Percentiles rank a stretch among this genome's conserved stretches.
phyloP scores from a whole-genome alignment of 2,888 invertebrate species.

The Archaeoteleia sp. region DNA sequence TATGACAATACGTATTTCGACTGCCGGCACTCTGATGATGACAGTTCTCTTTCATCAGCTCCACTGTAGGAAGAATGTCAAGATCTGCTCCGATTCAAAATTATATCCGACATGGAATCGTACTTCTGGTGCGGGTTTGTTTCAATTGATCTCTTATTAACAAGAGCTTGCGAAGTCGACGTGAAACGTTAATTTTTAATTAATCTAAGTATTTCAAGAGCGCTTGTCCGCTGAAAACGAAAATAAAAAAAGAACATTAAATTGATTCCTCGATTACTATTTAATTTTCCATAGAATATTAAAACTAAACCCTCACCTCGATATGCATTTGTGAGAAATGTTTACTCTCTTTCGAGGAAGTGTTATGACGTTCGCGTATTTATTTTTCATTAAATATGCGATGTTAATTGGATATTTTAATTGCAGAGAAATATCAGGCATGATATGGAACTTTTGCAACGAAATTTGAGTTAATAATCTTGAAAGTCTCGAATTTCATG shows the following conservation, averaged over 20 bases:
- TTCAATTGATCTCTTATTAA: slow-evolving; percentile 21
- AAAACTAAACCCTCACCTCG: neutral
- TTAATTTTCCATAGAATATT: slow-evolving; percentile 2
- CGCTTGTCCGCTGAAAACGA: neutral
- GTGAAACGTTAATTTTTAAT: slow-evolving; percentile 18
- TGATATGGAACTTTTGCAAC: too few species aligned
- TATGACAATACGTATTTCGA: slow-evolving; percentile 23
- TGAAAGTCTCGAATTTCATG: too few species aligned
- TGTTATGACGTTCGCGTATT: too few species aligned
- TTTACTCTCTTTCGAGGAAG: too few species aligned
- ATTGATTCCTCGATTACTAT: neutral
- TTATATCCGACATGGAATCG: slow-evolving; percentile 14
- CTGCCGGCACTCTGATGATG: slow-evolving; percentile 29
- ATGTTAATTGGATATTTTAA: too few species aligned
- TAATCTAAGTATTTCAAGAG: slow-evolving; percentile 3
- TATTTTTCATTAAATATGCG: too few species aligned
- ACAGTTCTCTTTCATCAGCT: slow-evolving; percentile 19
- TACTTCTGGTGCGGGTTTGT: slow-evolving; percentile 13
- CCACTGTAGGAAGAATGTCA: slow-evolving; percentile 8
- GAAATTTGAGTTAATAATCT: too few species aligned
- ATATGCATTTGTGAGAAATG: too few species aligned
- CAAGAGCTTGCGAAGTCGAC: slow-evolving; percentile 7
- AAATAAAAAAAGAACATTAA: neutral
- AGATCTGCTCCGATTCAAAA: slow-evolving; percentile 15
- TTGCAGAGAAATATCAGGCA: too few species aligned